Conservation (phyloP, 2,888 invertebrate species). For the Scaptomyza parva region DNA sequence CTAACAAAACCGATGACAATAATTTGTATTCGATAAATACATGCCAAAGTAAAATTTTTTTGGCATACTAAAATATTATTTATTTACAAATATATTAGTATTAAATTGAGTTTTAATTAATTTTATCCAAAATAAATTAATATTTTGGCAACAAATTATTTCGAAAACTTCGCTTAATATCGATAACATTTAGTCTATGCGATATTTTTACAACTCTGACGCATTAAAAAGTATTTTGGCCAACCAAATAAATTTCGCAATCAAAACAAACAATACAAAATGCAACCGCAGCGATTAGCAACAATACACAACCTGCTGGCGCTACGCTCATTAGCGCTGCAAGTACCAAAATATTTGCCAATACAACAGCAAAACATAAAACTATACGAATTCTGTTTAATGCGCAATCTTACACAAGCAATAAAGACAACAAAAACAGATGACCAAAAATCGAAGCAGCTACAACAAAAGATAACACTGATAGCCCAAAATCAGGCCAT, state of each 20-base stretch:
- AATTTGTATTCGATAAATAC: slow-evolving; percentile 23
- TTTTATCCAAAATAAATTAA: too few species aligned
- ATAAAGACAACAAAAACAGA: slow-evolving; percentile 20
- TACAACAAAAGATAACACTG: slow-evolving; percentile 87
- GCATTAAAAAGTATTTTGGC: slow-evolving; percentile 14
- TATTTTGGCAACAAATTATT: background rate
- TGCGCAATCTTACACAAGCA: slow-evolving; percentile 50
- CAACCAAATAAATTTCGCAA: slow-evolving; percentile 10
- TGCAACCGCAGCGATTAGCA: slow-evolving; percentile 42
- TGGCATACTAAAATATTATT: background rate
- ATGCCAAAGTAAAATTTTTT: slow-evolving; percentile 7
- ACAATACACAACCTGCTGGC: slow-evolving; percentile 41
- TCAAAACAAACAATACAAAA: slow-evolving; percentile 11
- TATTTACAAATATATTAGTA: too few species aligned
- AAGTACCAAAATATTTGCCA: slow-evolving; percentile 17
- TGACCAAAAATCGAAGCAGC: slow-evolving; percentile 40
- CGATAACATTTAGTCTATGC: background rate
- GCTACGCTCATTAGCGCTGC: slow-evolving; percentile 26
- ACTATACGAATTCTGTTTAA: slow-evolving; percentile 23
- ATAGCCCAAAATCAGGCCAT: slow-evolving; percentile 87
- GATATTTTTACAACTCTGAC: slow-evolving; percentile 34
- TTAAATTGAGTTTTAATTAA: background rate
- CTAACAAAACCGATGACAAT: slow-evolving; percentile 20
- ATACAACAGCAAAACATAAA: slow-evolving; percentile 7
- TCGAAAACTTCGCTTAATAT: too few species aligned